Evolutionary conservation across 2,113 vertebrate genomes (phyloP), one percentile per base, ranked within the genome.

Genomic region (Rhineura floridana): DNA sequence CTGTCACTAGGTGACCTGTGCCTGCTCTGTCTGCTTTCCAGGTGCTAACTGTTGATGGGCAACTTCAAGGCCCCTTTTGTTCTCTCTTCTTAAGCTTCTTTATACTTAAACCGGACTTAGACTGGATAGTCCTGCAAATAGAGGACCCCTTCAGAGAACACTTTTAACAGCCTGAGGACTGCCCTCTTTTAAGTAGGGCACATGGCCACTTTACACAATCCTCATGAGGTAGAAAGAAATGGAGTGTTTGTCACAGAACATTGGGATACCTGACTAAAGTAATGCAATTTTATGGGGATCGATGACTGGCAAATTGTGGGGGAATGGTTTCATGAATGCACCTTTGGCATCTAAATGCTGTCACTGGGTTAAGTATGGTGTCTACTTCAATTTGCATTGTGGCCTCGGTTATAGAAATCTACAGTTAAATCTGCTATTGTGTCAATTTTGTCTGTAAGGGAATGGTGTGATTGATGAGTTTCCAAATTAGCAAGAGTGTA

Each of bases 361-460:
- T 28, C 42, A 46, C 3, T 67, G 59, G 67, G 42, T 87, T 36
- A 50, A 81, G 55, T 52, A 69, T 77, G 33, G 6, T 3, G 91
- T 88, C 39, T 39, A 42, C 76, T 92, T 84, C 3, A 3, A n/a
- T 15, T 91, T 78, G 3, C 0, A 0, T 67, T 63, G 6, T 75
- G 77, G 72, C 1, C 42, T 84, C 70, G 81, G 50, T 50, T 81
- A 62, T 55, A 42, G 83, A 87, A 89, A 85, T 36, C 48, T 80
- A 9, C 88, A 87, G 82, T 52, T 12, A 88, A 85, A 91, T 83
- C 21, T 94, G 21, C 52, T 63, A 0, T 84, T 72, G 5, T 25
- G n/a, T 13, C 77, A 23, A 0, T 88, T 83, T 67, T 15, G 0
- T n/a, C 63, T 85, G 0, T 23, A 72, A 77, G 48, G 42, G 39